Evolutionary conservation across 2,113 vertebrate species (phyloP).

Genomic region (Gallinago media): DNA sequence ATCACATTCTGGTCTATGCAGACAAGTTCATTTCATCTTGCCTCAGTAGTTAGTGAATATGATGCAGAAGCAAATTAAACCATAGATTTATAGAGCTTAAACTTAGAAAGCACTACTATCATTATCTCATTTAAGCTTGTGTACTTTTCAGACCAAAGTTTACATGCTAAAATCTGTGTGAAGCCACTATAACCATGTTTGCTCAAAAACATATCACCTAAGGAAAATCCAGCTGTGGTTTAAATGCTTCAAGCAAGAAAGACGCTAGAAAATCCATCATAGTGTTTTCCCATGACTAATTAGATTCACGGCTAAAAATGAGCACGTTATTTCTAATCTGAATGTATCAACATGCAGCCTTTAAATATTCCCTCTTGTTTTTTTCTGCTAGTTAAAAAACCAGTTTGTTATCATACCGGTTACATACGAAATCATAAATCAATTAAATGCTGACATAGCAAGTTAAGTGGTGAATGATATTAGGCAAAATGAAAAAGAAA

Average conservation of each 20-base stretch:
- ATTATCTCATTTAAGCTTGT: neutral
- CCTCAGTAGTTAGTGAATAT: neutral
- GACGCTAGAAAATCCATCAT: neutral
- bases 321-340: neutral
- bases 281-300: neutral
- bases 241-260: neutral
- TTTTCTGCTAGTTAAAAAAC: neutral
- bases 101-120: neutral
- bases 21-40: neutral
- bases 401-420: neutral
- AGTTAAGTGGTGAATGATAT: neutral
- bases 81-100: neutral
- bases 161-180: neutral
- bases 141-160: neutral
- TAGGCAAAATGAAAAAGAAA: neutral
- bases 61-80: neutral
- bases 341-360: neutral
- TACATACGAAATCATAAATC: neutral
- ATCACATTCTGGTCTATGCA: neutral
- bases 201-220: neutral
- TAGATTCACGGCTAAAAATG: neutral
- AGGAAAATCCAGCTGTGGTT: neutral
- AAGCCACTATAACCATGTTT: neutral
- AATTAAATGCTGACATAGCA: neutral
- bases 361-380: neutral